These are phyloP conservation scores for Tapirus indicus DNA, from an alignment of 2,797 vertebrate species.

Conservation along the genomic window DNA sequence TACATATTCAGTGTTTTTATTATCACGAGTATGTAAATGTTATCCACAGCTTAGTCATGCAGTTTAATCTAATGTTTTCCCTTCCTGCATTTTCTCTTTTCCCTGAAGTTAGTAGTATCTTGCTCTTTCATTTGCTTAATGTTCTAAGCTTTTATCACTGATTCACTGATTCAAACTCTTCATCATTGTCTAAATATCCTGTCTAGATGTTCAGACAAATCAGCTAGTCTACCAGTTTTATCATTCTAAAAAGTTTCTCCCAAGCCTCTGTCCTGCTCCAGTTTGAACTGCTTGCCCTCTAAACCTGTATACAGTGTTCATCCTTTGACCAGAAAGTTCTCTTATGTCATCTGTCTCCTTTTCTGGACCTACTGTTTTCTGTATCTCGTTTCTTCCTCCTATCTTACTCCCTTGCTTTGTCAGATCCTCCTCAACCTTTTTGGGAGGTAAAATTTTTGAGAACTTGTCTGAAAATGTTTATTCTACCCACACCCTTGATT, in stretches of 20 bases:
- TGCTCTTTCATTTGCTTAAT: slow-evolving; percentile 5
- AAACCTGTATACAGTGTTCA: neutral
- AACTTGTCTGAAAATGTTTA: slow-evolving; percentile 31
- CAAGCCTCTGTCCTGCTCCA: neutral
- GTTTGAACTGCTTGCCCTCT: neutral
- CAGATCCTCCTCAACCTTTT: neutral
- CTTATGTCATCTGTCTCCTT: neutral
- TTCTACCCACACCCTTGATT: neutral
- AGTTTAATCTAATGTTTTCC: neutral
- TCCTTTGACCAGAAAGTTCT: neutral
- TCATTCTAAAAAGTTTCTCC: neutral
- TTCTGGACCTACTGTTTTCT: neutral
- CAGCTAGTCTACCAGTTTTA: neutral
- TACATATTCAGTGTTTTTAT: neutral
- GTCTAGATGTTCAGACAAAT: neutral
- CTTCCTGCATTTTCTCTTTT: neutral
- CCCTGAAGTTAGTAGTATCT: neutral
- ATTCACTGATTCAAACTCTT: neutral
- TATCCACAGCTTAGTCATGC: neutral
- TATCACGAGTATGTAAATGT: neutral
- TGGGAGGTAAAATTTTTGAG: neutral
- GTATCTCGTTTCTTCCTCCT: neutral
- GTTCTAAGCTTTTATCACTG: neutral
- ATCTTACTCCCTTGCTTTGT: neutral
- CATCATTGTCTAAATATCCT: neutral